Percentiles rank a stretch among this genome's conserved stretches.
phyloP scores from a whole-genome alignment of 2,888 invertebrate genomes.

The Platypus cylindrus region DNA sequence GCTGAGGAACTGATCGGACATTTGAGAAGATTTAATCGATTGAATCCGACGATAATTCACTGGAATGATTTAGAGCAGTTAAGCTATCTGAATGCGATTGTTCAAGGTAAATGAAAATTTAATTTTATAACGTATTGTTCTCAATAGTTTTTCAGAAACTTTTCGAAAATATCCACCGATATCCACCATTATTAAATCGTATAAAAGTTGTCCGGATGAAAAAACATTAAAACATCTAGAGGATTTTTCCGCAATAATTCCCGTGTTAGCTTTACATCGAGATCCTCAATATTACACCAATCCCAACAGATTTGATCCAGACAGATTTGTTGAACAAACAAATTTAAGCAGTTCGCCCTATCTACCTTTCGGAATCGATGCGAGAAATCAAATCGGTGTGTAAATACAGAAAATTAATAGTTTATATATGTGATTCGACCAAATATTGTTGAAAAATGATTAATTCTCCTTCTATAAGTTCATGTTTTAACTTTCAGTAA shows the following conservation, averaged over 20 bases:
- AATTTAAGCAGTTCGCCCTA: slow-evolving; percentile 13
- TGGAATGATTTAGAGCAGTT: slow-evolving; percentile 13
- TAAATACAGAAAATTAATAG: slow-evolving; percentile 1
- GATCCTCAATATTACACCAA: slow-evolving; percentile 18
- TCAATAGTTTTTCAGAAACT: slow-evolving; percentile 21
- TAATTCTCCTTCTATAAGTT: not conserved
- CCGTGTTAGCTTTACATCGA: slow-evolving; percentile 21
- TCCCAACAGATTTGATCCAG: slow-evolving; percentile 21
- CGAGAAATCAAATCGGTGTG: slow-evolving; percentile 13
- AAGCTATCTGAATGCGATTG: slow-evolving; percentile 16
- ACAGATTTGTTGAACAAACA: slow-evolving; percentile 20
- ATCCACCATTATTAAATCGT: slow-evolving; percentile 15
- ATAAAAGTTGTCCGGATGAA: no score
- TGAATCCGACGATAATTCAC: no score
- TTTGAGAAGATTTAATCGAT: slow-evolving; percentile 18
- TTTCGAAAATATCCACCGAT: slow-evolving; percentile 21
- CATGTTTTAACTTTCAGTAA: slow-evolving; percentile 10
- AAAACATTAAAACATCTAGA: no score
- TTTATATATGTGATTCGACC: not conserved
- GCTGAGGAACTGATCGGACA: slow-evolving; percentile 21
- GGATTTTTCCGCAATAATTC: no score
- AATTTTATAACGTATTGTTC: not conserved
- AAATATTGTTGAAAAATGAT: not conserved
- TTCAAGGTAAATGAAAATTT: slow-evolving; percentile 19
- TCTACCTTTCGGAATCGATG: slow-evolving; percentile 18